Base-by-base conservation (phyloP, 2,797 vertebrate genomes). In the Hoplostethus mediterraneus region DNA sequence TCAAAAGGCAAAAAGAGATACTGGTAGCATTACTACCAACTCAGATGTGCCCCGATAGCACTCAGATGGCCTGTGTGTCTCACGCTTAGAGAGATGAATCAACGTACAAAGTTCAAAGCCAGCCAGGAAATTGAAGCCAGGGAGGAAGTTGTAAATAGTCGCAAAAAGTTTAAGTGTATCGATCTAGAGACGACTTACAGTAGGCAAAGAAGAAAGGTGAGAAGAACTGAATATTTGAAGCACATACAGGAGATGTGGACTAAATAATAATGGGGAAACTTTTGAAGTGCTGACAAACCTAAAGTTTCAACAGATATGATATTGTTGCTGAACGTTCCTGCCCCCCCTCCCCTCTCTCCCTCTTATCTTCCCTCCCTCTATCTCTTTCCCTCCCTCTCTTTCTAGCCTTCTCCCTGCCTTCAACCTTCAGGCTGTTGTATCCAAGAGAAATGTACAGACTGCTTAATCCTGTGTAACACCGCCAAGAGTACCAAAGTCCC, bases 211-310 rank as follows among this genome's bases (percentile, higher is more conserved):
- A 78, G 38, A 77, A 86, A 81, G 51, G 81, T 85, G 67, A 71
- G 53, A 81, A 82, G 69, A 82, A 88, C 87, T 90, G 17, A 90
- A 88, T 79, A 73, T 84, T 48, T 84, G 73, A 66, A 68, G 80
- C 65, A 77, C 67, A 82, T 81, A 45, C 48, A 75, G 60, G 61
- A 42, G 47, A 74, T 87, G 38, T 70, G 49, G 61, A 59, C 75
- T 71, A 77, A 81, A 85, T 83, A 83, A 73, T 76, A 72, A 80
- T 64, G 70, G 71, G 54, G 63, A 53, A 76, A 86, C 75, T 73
- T 83, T 67, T 87, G 73, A 85, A 90, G 73, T 82, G 83, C 81
- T 88, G 87, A 91, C 86, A 77, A 64, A 73, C 68, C 75, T 78
- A 73, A 75, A 81, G 59, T 82, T 81, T 83, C 63, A 77, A 58